Evolutionary conservation across 2,113 vertebrate species (phyloP).

Genomic region (Cryptomyrus ogoouensis): DNA sequence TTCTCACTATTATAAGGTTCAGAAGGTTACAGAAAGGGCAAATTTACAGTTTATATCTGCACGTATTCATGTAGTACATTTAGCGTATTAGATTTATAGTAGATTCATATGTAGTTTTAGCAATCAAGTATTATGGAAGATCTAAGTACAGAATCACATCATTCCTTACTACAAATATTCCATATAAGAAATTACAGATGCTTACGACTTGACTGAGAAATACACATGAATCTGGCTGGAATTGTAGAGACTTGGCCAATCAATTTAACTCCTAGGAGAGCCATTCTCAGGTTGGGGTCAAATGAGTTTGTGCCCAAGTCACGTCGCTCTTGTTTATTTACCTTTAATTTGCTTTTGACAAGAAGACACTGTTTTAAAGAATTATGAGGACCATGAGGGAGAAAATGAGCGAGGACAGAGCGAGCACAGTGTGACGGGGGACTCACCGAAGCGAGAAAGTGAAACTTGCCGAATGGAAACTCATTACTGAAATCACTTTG

Average conservation of each 20-base stretch:
- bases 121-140: background rate
- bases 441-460: background rate
- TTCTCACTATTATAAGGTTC: background rate
- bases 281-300: background rate
- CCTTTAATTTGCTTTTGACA: background rate
- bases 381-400: background rate
- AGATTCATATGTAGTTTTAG: background rate
- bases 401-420: background rate
- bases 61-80: background rate
- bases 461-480: background rate
- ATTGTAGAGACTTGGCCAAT: background rate
- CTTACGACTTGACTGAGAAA: background rate
- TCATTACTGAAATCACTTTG: constrained; percentile 20
- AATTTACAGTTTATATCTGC: background rate
- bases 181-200: background rate
- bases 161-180: background rate
- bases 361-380: constrained; percentile 19
- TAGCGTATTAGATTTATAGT: background rate
- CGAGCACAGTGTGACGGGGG: background rate
- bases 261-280: background rate
- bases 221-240: background rate
- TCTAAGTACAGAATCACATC: background rate
- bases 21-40: background rate
- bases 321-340: background rate
- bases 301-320: background rate